phyloP scores from a whole-genome alignment of 2,797 vertebrate genomes.

The Graptemys geographica region DNA sequence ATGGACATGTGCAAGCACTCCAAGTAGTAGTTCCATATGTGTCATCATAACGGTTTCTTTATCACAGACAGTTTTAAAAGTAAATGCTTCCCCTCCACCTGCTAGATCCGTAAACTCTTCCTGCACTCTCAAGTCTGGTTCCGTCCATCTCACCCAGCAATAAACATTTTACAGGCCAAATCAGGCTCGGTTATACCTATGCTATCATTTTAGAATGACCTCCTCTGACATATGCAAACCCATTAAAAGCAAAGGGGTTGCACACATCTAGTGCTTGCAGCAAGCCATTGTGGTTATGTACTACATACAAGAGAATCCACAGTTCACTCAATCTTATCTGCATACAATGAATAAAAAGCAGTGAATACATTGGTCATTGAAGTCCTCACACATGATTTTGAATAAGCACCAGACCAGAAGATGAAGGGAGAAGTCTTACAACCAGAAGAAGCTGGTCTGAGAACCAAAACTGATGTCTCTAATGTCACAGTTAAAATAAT shows the following conservation, averaged over 20 bases:
- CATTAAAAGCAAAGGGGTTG: background rate
- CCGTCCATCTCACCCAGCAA: background rate
- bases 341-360: background rate
- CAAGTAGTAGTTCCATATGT: background rate
- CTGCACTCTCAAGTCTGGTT: background rate
- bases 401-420: background rate
- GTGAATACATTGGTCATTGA: background rate
- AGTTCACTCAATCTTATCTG: background rate
- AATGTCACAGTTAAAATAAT: background rate
- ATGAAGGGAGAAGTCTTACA: background rate
- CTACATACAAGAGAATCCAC: background rate
- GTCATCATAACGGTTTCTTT: background rate
- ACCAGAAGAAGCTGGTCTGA: background rate
- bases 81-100: background rate
- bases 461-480: background rate
- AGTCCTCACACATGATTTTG: background rate
- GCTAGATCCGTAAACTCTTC: background rate
- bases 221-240: background rate
- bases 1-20: background rate
- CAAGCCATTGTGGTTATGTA: background rate
- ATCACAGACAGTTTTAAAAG: background rate
- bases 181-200: background rate
- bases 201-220: background rate
- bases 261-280: background rate
- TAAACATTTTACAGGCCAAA: background rate